Conservation (phyloP, 1,140 invertebrate species). For the Helicorthomorpha holstii region DNA sequence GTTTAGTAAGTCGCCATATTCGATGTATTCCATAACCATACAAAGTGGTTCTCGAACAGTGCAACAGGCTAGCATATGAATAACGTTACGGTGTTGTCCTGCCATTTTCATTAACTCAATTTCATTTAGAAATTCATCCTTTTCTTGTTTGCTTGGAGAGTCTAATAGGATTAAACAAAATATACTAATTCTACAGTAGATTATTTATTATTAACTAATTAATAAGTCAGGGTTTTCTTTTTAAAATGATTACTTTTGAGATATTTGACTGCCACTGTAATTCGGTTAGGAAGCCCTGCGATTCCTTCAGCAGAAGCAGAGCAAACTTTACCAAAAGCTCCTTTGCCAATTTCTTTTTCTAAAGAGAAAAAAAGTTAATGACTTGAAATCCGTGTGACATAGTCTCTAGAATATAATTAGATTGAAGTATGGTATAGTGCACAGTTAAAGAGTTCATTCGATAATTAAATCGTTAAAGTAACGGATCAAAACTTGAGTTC, state of each 20-base stretch:
- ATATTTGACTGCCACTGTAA: constrained; percentile 51
- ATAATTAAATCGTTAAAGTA: no score
- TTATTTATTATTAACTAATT: no score
- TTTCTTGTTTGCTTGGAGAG: constrained; percentile 5
- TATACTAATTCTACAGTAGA: background rate
- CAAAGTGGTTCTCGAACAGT: constrained; percentile 44
- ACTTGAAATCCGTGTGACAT: no score
- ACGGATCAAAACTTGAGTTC: no score
- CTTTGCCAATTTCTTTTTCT: constrained; percentile 43
- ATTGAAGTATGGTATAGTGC: no score
- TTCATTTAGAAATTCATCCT: constrained; percentile 42
- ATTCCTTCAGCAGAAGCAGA: constrained; percentile 34
- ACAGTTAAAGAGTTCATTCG: no score
- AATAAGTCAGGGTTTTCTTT: no score
- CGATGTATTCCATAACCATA: constrained; percentile 61
- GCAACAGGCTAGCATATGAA: constrained; percentile 58
- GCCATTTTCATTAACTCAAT: constrained; percentile 61
- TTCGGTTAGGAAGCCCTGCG: constrained; percentile 29
- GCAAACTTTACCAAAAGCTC: constrained; percentile 55
- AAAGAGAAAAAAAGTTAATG: background rate
- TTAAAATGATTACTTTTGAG: constrained; percentile 36
- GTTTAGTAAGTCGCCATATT: constrained; percentile 54
- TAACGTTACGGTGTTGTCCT: constrained; percentile 56
- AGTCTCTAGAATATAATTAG: no score
- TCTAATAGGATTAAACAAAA: no score